These are phyloP conservation scores for Notamacropus eugenii DNA, from an alignment of 2,797 vertebrate species.

Conservation along the genomic window DNA sequence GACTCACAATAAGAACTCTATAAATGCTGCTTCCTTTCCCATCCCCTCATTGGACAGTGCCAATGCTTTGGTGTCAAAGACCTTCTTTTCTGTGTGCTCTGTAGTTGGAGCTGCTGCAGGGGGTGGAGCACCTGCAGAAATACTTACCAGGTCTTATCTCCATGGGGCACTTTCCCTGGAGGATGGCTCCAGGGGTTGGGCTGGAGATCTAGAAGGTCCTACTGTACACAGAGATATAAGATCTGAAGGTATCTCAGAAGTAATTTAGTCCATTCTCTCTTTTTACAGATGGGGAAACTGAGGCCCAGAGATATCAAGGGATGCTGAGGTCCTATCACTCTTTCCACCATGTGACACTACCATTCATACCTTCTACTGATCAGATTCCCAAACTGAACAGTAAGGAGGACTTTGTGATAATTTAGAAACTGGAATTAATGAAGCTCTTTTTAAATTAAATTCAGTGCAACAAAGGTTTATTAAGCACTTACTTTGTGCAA, in stretches of 20 bases:
- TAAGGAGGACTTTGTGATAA: background rate
- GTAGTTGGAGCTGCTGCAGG: background rate
- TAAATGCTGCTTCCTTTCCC: background rate
- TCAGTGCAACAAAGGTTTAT: background rate
- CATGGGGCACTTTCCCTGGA: background rate
- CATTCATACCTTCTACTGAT: background rate
- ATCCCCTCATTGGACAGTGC: background rate
- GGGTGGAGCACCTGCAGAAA: background rate
- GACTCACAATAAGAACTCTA: background rate
- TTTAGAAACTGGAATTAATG: constrained; percentile 5
- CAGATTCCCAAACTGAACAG: background rate
- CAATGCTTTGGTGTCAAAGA: background rate
- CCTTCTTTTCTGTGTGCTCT: background rate
- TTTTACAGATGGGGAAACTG: background rate
- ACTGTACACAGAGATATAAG: background rate
- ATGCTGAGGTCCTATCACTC: background rate
- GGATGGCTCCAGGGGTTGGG: background rate
- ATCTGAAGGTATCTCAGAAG: background rate
- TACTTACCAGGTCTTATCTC: background rate
- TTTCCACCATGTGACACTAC: background rate
- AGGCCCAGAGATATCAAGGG: background rate
- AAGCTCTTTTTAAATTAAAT: background rate
- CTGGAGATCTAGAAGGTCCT: background rate
- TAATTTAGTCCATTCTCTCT: background rate
- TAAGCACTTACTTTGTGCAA: background rate